phyloP scores from a whole-genome alignment of 2,113 vertebrate genomes.

The Tupaia chinensis region DNA sequence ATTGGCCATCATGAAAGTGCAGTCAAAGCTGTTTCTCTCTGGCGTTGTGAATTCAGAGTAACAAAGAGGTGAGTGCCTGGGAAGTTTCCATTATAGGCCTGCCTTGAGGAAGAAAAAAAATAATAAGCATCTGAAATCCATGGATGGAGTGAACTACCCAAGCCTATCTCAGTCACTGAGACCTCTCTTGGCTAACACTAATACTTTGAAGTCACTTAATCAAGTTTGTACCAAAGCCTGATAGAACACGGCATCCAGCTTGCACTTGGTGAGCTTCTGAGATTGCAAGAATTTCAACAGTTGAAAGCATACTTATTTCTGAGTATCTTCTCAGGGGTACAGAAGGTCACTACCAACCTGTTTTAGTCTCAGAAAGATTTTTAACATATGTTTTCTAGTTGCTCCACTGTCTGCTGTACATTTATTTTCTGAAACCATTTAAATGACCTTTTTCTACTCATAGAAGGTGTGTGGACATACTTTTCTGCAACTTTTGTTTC shows the following conservation, averaged over 20 bases:
- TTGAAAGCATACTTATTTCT: slow-evolving; percentile 45
- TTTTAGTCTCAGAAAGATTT: slow-evolving; percentile 14
- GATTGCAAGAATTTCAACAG: slow-evolving; percentile 37
- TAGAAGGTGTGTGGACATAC: neutral
- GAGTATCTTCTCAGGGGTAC: slow-evolving; percentile 49
- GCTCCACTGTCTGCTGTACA: slow-evolving; percentile 9
- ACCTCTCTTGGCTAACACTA: slow-evolving; percentile 32
- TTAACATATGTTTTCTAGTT: neutral
- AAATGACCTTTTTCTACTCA: neutral
- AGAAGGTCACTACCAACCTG: neutral
- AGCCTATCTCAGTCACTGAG: neutral
- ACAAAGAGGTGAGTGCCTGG: slow-evolving; percentile 47
- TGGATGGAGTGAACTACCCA: slow-evolving; percentile 24
- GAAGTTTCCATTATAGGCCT: slow-evolving; percentile 51
- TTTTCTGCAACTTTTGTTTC: neutral
- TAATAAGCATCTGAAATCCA: neutral
- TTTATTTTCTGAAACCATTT: neutral
- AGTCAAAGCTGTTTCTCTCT: slow-evolving; percentile 30
- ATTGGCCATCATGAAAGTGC: slow-evolving; percentile 40
- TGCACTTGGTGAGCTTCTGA: slow-evolving; percentile 20
- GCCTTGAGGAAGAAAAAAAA: slow-evolving; percentile 55
- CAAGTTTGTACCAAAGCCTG: slow-evolving; percentile 40
- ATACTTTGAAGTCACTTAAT: slow-evolving; percentile 51
- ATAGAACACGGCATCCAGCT: neutral
- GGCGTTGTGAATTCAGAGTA: slow-evolving; percentile 39